Percentiles rank a stretch among this genome's conserved stretches.
Evolutionary conservation across 2,888 invertebrate species (phyloP).

Genomic region (Nasonia oneida): DNA sequence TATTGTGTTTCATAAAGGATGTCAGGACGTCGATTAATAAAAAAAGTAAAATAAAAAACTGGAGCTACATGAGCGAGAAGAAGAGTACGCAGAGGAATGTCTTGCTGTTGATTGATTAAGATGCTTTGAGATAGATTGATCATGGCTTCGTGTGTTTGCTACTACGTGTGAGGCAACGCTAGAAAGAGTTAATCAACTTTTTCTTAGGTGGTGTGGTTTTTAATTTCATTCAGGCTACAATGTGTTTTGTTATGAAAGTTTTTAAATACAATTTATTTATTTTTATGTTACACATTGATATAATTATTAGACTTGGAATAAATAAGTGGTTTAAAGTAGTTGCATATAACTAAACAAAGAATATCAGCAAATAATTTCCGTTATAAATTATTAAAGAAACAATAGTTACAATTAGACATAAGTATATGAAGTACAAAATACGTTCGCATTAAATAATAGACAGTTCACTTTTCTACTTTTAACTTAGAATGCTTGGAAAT

Average conservation of each 20-base stretch:
- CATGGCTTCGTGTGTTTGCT: not conserved
- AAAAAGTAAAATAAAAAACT: not conserved
- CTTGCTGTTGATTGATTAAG: slow-evolving; percentile 36
- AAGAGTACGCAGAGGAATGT: slow-evolving; percentile 6
- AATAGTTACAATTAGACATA: no score
- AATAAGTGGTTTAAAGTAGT: no score
- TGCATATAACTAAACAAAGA: no score
- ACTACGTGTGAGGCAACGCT: not conserved
- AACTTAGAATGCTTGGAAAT: no score
- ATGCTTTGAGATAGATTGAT: slow-evolving; percentile 30
- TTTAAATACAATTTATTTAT: not conserved
- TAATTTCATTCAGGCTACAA: not conserved
- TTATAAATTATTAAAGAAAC: no score
- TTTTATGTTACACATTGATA: not conserved
- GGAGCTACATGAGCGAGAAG: not conserved
- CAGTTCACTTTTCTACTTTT: no score
- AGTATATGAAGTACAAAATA: no score
- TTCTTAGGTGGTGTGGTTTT: not conserved
- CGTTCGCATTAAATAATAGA: no score
- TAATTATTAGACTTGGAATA: no score
- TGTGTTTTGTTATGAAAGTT: not conserved
- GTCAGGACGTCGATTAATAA: not conserved
- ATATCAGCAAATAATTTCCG: no score
- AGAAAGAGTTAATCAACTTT: not conserved
- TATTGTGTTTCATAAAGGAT: not conserved